A percentile compares a stretch with the other conserved stretches of the same genome.
These are phyloP conservation scores for Protophormia terraenovae DNA, from an alignment of 2,888 invertebrate species.

Conservation along the genomic window DNA sequence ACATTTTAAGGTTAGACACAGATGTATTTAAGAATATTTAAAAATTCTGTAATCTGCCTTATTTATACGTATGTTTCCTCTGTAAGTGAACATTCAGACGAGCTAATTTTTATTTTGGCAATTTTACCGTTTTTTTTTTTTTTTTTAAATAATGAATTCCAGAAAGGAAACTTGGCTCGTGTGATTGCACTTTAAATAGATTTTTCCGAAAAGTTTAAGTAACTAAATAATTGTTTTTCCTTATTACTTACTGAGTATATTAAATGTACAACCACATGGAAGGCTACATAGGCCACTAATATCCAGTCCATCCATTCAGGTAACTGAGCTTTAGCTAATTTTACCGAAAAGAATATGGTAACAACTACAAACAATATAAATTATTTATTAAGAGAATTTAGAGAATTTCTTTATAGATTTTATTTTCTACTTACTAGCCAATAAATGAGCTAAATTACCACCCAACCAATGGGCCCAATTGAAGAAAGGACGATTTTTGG, in stretches of 20 bases:
- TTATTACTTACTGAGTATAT: constrained; percentile 87
- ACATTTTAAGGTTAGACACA: background rate
- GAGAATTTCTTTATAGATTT: background rate
- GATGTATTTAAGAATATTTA: too few species aligned
- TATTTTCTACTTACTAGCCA: constrained; percentile 87
- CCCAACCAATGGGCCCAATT: constrained; percentile 96
- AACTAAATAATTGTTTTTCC: background rate
- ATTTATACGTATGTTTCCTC: too few species aligned
- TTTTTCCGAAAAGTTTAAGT: background rate
- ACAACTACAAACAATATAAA: constrained; percentile 85
- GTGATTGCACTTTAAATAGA: constrained; percentile 1
- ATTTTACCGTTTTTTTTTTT: background rate
- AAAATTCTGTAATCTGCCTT: too few species aligned
- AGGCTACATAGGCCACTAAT: constrained; percentile 92
- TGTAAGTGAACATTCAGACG: too few species aligned
- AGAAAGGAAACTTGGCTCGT: too few species aligned
- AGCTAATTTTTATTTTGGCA: too few species aligned
- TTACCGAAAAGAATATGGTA: constrained; percentile 95
- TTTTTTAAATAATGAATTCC: too few species aligned
- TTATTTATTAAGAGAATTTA: background rate
- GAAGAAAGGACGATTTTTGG: constrained; percentile 89
- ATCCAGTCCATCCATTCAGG: constrained; percentile 94
- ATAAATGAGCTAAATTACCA: constrained; percentile 93
- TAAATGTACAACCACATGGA: constrained; percentile 94
- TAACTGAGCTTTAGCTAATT: constrained; percentile 91